Conservation (phyloP, 2,888 invertebrate species). For the Fragum fragum region DNA sequence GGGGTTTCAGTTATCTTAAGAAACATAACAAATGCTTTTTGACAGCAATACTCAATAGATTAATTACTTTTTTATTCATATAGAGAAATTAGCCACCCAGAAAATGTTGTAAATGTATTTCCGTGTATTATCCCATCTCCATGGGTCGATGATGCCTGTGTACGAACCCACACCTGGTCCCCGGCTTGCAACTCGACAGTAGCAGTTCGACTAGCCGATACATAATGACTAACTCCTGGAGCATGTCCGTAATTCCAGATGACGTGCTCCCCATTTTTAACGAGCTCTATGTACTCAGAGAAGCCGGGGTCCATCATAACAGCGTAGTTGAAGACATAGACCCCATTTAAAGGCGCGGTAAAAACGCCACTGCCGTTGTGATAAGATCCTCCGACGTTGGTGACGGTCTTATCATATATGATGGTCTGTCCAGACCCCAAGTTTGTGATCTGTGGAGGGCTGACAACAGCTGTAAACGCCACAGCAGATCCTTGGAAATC, state of each 20-base stretch:
- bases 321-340: slow-evolving; percentile 36
- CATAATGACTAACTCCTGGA: slow-evolving; percentile 19
- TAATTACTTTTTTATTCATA: slow-evolving; percentile 41
- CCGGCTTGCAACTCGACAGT: slow-evolving; percentile 27
- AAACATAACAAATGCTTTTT: too few relatives aligned
- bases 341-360: slow-evolving; percentile 44
- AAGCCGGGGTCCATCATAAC: slow-evolving; percentile 39
- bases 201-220: slow-evolving; percentile 43
- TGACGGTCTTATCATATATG: slow-evolving; percentile 10
- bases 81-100: slow-evolving; percentile 46
- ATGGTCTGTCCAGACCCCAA: slow-evolving; percentile 34
- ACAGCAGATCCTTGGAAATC: slow-evolving; percentile 8
- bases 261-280: slow-evolving; percentile 36
- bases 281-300: slow-evolving; percentile 25
- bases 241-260: slow-evolving; percentile 39
- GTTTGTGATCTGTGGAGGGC: slow-evolving; percentile 4
- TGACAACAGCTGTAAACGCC: slow-evolving; percentile 30
- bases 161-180: slow-evolving; percentile 49
- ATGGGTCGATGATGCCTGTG: slow-evolving; percentile 14
- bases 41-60: too few relatives aligned
- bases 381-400: slow-evolving; percentile 32
- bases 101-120: slow-evolving; percentile 46
- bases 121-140: slow-evolving; percentile 49
- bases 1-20: too few relatives aligned
- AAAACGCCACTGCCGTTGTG: slow-evolving; percentile 35